phyloP scores from a whole-genome alignment of 2,113 vertebrate species.

The Ameiurus melas region DNA sequence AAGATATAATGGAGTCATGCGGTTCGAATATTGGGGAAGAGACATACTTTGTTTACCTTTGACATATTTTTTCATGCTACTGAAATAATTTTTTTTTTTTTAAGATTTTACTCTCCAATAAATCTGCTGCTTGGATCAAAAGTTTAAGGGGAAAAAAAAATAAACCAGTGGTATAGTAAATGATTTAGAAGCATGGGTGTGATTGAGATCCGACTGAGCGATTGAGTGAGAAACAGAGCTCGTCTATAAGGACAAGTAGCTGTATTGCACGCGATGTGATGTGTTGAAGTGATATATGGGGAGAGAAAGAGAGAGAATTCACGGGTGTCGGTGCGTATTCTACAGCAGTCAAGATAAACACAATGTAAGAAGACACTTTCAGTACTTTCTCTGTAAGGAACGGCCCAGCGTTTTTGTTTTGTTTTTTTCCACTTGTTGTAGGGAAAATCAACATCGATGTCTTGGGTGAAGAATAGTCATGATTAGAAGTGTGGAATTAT shows the following conservation, averaged over 20 bases:
- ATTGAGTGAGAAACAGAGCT: background rate
- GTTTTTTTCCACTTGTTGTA: background rate
- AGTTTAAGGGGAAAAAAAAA: background rate
- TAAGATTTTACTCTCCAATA: background rate
- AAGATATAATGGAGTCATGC: background rate
- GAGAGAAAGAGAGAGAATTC: background rate
- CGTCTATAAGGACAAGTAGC: background rate
- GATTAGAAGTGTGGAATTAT: slow-evolving; percentile 14
- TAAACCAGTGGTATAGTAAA: background rate
- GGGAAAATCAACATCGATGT: background rate
- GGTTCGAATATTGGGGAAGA: background rate
- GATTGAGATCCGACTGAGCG: slow-evolving; percentile 1
- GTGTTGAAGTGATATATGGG: background rate
- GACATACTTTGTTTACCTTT: background rate
- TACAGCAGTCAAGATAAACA: background rate
- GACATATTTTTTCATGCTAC: background rate
- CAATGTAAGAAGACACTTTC: background rate
- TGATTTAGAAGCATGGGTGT: background rate
- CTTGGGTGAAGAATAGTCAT: slow-evolving; percentile 2
- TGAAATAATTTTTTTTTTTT: too few relatives aligned
- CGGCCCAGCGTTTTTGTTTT: background rate
- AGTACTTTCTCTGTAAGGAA: background rate
- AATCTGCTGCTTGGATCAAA: background rate
- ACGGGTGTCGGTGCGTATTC: background rate
- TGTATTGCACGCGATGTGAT: background rate